Evolutionary conservation across 1,140 invertebrate species (phyloP), one percentile per base, ranked within the genome.

Genomic region (Streblospio benedicti): DNA sequence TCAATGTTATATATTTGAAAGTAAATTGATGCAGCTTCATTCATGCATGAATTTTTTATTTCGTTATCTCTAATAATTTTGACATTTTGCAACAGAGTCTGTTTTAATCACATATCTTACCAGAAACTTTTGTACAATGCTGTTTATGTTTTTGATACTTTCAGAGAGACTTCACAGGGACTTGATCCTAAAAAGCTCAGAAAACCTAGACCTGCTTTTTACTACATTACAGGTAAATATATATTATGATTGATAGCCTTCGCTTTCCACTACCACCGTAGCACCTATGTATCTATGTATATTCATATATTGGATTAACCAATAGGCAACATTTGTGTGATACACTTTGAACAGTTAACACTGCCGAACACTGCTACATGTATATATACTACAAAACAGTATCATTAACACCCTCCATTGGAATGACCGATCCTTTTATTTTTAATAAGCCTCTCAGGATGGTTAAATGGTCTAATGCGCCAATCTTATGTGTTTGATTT

Each of bases 111-210:
- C 52, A n/a, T n/a, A 30, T 6, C 33, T 9, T 59, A 16, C 20
- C 20, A 20, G 27, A 5, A 18, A 16, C 20, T 2, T 28, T 20
- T 51, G 25, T 12, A 32, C 2, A 53, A 23, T 32, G 3, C 30
- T 49, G 14, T 49, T 2, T 43, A 31, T 30, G 27, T 16, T 56
- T 58, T 60, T n/a, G n/a, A n/a, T 61, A 20, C 27, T 69, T 70
- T 9, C 68, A 74, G 72, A 74, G 28, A 74, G 72, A 60, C 54
- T 65, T 5, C 66, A 71, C 41, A 65, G 67, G 50, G 73, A 75
- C 61, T 45, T 62, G 27, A 55, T 75, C n/a, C 44, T 73, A 4
- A 75, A 72, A 52, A 70, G 59, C 47, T 45, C 25, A 41, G 61
- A 28, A 35, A 63, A 66, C 23, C 31, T 75, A 2, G 73, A 75